These are phyloP conservation scores for Euwallacea fornicatus DNA, from an alignment of 1,140 invertebrate genomes.

Conservation along the genomic window DNA sequence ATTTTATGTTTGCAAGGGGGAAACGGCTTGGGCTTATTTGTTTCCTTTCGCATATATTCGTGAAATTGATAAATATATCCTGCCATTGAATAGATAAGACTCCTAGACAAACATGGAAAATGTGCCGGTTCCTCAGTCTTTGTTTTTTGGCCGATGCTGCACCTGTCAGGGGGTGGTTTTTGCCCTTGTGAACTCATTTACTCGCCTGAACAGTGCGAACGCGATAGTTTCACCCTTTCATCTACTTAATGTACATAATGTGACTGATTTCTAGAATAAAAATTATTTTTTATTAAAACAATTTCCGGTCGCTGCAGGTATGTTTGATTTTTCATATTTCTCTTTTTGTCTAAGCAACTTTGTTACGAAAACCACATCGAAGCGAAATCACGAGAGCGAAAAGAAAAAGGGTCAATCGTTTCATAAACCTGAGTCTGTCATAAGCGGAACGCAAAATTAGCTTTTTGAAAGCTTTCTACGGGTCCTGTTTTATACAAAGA, in stretches of 20 bases:
- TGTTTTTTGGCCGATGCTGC: conserved; percentile 18
- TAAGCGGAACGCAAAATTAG: conserved; percentile 41
- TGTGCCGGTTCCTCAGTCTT: conserved; percentile 10
- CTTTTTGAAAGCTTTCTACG: conserved; percentile 40
- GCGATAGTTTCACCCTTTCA: no score
- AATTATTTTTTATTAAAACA: no score
- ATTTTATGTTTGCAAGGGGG: conserved; percentile 32
- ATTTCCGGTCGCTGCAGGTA: no score
- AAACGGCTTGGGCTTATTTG: conserved; percentile 22
- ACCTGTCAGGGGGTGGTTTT: conserved; percentile 9
- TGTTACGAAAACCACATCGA: conserved; percentile 27
- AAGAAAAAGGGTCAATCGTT: conserved; percentile 45
- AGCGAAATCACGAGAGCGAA: conserved; percentile 15
- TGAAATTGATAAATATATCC: conserved; percentile 36
- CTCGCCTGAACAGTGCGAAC: no score
- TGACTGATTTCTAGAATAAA: no score
- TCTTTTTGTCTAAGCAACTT: conserved; percentile 3
- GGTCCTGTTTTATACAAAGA: conserved; percentile 37
- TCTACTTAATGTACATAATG: no score
- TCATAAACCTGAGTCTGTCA: conserved; percentile 43
- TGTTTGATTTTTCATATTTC: no score
- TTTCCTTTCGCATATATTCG: conserved; percentile 31
- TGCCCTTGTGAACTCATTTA: background rate
- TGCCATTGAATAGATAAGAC: conserved; percentile 24
- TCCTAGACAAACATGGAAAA: conserved; percentile 23